These are phyloP conservation scores for Ictidomys tridecemlineatus DNA, from an alignment of 2,113 vertebrate species.

Conservation along the genomic window DNA sequence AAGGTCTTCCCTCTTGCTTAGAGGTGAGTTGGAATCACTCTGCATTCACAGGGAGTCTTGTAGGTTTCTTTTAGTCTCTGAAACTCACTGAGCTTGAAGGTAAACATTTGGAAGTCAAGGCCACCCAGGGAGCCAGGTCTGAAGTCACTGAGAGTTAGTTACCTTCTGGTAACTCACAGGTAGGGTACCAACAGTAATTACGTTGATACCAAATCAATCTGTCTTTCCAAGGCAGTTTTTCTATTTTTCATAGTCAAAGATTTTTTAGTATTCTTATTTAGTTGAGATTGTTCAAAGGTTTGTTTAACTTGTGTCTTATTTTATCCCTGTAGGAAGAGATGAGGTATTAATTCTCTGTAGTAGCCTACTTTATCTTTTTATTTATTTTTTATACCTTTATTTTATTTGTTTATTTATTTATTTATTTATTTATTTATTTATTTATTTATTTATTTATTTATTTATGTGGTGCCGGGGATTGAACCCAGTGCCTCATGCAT, in stretches of 20 bases:
- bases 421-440: background rate
- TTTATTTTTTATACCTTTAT: too few species aligned
- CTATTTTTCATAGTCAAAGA: background rate
- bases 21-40: background rate
- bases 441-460: too few species aligned
- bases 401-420: too few species aligned
- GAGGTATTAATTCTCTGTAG: background rate
- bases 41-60: background rate
- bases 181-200: background rate
- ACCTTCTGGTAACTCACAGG: background rate
- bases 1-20: background rate
- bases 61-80: background rate
- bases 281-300: background rate
- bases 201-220: background rate
- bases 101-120: background rate
- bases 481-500: too few species aligned
- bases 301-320: background rate
- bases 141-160: background rate
- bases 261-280: background rate
- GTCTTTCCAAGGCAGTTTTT: background rate
- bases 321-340: background rate
- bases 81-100: background rate
- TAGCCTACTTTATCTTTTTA: constrained; percentile 10
- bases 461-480: too few species aligned
- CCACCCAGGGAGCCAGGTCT: background rate